A percentile compares a stretch with the other conserved stretches of the same genome.
Evolutionary conservation across 2,113 vertebrate species (phyloP).

Genomic region (Mixornis gularis): DNA sequence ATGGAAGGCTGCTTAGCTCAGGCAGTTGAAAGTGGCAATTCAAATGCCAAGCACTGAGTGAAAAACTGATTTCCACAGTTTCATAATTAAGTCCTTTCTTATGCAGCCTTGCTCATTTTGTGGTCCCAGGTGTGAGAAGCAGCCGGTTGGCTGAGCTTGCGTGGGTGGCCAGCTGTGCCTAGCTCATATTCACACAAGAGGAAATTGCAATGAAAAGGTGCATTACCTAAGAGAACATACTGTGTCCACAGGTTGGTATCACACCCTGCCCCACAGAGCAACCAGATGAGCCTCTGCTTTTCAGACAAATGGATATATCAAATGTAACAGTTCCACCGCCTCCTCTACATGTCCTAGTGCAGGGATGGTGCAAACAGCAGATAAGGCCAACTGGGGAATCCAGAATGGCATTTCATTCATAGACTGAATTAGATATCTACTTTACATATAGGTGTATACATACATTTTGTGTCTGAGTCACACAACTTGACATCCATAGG

Average conservation of each 20-base stretch:
- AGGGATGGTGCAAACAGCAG: not conserved
- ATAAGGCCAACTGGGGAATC: not conserved
- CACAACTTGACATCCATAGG: not conserved
- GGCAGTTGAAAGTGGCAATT: not conserved
- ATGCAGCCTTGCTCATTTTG: not conserved
- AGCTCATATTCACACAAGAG: not conserved
- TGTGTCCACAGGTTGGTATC: not conserved
- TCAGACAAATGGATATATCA: not conserved
- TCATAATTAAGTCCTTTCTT: not conserved
- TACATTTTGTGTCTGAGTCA: not conserved
- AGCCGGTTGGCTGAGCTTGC: not conserved
- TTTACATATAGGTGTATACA: not conserved
- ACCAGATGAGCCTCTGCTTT: not conserved
- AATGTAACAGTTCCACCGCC: not conserved
- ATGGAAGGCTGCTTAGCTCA: not conserved
- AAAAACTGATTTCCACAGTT: not conserved
- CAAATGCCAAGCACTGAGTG: not conserved
- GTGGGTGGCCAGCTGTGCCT: not conserved
- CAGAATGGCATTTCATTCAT: not conserved
- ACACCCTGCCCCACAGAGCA: not conserved
- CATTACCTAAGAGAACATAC: not conserved
- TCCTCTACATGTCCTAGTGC: not conserved
- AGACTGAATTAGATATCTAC: not conserved
- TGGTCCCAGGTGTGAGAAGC: conserved; percentile 10
- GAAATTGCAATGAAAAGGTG: not conserved